Evolutionary conservation across 23 tunicate species (phyloP), one percentile per base, ranked within the genome.

Genomic region (Diplosoma virens): DNA sequence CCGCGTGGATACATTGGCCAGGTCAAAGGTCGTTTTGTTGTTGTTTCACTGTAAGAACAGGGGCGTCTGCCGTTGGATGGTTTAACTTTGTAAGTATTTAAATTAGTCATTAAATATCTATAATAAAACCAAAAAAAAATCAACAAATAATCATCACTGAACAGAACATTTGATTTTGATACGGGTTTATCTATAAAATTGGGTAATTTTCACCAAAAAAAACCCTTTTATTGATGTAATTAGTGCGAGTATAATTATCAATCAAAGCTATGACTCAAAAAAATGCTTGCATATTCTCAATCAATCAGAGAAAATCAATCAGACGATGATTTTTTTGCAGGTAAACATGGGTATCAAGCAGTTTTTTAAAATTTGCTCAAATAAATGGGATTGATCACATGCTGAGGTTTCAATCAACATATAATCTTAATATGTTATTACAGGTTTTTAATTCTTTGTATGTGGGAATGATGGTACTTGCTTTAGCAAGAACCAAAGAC

Each of bases 41-140:
- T 58, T 87, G 94, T 59, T 74, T 79, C 84, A 76, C 80, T 24
- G 56, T 87, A 1, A 37, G 94, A 23, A 80, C 86, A 0, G 94
- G 94, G 14, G 94, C 94, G 25, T 87, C 94, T 9, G 48, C 75
- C 2, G 67, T 81, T 25, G 94, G 94, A 54, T 87, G 94, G 94
- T 87, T 87, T 33, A 87, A 87, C 66, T 87, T 87, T 58, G 94
- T 87, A 81, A 87, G 94, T 87, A 17, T 65, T 9, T 16, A 56
- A 18, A n/a, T 56, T 21, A 56, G 24, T 21, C 64, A 5, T 11
- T 23, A 16, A 9, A 9, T 45, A 45, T 11, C 11, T 9, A 9
- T 45, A 11, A 45, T 9, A n/a, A n/a, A n/a, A n/a, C n/a, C n/a
- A n/a, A n/a, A n/a, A n/a, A n/a, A n/a, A n/a, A n/a, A 16, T 45